Base-by-base conservation (phyloP, 2,888 invertebrate genomes). In the Aleiodes testaceus region DNA sequence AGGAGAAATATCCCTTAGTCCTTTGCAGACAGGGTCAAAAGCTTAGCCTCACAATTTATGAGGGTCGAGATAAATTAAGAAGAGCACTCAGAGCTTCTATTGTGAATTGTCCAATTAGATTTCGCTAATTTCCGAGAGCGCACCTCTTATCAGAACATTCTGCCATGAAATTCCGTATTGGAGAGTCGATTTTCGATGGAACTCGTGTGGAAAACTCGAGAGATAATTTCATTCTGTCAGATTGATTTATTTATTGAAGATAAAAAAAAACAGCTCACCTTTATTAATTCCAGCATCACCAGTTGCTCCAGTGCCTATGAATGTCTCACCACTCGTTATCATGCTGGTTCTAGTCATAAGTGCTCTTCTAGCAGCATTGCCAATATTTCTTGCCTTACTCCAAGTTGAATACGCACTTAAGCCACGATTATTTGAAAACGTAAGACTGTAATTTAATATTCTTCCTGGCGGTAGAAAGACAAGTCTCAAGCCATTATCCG, bases 391-490 rank as follows among this genome's bases (percentile, higher is more conserved):
- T 2, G 90, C 87, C 1, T 90, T 89, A 69, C 90, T 87, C 82
- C 82, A 84, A 65, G 80, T 84, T 42, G 84, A 82, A 0, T 88
- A 86, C 18, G 88, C 87, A 77, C 88, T 88, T 70, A 88, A 88
- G 0, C 89, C 84, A 0, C 88, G 87, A 6, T 89, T 88, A 47
- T 82, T 80, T 0, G 89, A 87, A 36, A 90, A 86, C 73, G 86
- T 88, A 50, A 88, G 79, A 1, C 88, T 88, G 77, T 88, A 90
- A 2, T 89, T 90, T 1, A 89, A 82, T 12, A 77, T 64, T 80
- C 88, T 87, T 7, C 88, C 88, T 0, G 89, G 88, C 1, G 89
- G 88, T 0, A 90, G 88, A 75, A 91, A 90, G 6, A 91, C 88
- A 11, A 91, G 79, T 0, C 88, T 88, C 75, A 90, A 88, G 14